phyloP scores from a whole-genome alignment of 2,888 invertebrate genomes.

The Hypselothyrea guttata region DNA sequence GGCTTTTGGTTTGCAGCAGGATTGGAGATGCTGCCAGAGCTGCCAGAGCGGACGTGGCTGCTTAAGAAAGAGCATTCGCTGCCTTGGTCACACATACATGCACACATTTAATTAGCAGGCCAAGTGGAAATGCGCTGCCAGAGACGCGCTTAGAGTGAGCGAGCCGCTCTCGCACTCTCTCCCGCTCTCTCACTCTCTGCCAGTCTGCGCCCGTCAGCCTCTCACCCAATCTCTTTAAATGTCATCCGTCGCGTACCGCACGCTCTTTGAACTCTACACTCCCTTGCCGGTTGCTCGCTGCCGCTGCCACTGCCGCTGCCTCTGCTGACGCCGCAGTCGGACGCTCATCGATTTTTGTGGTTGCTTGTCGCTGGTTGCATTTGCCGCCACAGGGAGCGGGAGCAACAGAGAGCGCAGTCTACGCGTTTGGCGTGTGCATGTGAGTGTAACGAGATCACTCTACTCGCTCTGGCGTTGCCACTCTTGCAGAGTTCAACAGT shows the following conservation, averaged over 20 bases:
- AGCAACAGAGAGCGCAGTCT: constrained; percentile 68
- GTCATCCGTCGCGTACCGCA: constrained; percentile 57
- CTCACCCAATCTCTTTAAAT: constrained; percentile 69
- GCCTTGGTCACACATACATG: constrained; percentile 24
- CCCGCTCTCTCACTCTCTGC: background rate
- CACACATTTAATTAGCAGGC: constrained; percentile 61
- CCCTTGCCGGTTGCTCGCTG: constrained; percentile 38
- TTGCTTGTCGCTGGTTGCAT: constrained; percentile 59
- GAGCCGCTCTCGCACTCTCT: constrained; percentile 1
- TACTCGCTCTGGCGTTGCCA: constrained; percentile 31
- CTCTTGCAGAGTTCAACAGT: constrained; percentile 73
- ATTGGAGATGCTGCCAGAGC: constrained; percentile 67
- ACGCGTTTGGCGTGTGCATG: constrained; percentile 59
- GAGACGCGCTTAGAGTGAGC: constrained; percentile 50
- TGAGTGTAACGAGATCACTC: constrained; percentile 75
- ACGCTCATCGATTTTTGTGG: constrained; percentile 67
- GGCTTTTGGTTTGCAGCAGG: constrained; percentile 72
- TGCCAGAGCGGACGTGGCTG: constrained; percentile 19
- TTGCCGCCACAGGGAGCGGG: constrained; percentile 67
- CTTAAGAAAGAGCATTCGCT: constrained; percentile 56
- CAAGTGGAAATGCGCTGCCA: constrained; percentile 43
- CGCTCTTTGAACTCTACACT: constrained; percentile 71
- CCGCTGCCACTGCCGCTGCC: constrained; percentile 25
- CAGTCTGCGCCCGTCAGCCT: constrained; percentile 26
- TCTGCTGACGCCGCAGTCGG: constrained; percentile 41